These are phyloP conservation scores for Melangyna quadrimaculata DNA, from an alignment of 2,888 invertebrate genomes.

Conservation along the genomic window DNA sequence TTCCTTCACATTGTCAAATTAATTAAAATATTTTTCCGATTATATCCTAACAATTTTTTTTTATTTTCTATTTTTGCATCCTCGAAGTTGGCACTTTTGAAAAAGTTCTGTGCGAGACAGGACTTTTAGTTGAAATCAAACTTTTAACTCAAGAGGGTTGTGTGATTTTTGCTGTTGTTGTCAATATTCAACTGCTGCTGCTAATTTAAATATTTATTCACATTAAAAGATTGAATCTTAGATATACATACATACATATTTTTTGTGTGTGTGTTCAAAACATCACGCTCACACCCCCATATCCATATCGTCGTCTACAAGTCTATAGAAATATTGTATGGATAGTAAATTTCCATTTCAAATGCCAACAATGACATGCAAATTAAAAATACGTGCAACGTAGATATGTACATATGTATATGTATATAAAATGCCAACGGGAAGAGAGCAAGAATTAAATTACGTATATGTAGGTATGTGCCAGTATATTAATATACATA, in stretches of 20 bases:
- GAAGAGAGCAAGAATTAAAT: neutral
- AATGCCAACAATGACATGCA: constrained; percentile 62
- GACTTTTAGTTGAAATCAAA: constrained; percentile 17
- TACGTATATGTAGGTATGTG: neutral
- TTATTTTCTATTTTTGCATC: neutral
- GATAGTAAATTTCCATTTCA: constrained; percentile 53
- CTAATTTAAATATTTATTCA: constrained; percentile 70
- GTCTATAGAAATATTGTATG: neutral
- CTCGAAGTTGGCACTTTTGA: neutral
- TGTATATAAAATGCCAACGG: constrained; percentile 13
- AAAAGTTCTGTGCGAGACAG: constrained; percentile 11
- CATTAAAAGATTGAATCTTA: constrained; percentile 61
- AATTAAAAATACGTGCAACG: constrained; percentile 49
- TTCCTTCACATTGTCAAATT: constrained; percentile 35
- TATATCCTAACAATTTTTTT: neutral
- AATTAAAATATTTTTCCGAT: constrained; percentile 35
- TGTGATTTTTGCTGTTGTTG: neutral
- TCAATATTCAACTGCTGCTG: constrained; percentile 27
- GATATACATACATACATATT: neutral
- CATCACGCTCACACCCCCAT: neutral
- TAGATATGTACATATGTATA: neutral
- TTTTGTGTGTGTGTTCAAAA: neutral
- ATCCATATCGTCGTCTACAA: neutral
- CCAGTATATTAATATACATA: constrained; percentile 5
- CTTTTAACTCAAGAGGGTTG: constrained; percentile 9